A percentile compares a stretch with the other conserved stretches of the same genome.
phyloP scores from a whole-genome alignment of 2,888 invertebrate species.

The Xestia rhomboidea region DNA sequence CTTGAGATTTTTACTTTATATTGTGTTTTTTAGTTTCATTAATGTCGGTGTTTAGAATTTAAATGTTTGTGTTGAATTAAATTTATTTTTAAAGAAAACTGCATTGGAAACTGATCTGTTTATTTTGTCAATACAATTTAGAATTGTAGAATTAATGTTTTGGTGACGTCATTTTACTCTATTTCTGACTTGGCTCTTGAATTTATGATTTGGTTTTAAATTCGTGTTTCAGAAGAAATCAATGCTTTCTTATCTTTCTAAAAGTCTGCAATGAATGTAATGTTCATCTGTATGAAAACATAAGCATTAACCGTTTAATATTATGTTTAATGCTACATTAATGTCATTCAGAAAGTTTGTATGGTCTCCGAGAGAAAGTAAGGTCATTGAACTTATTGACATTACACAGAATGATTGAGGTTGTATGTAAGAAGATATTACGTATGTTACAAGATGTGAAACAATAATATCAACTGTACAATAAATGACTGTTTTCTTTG shows the following conservation, averaged over 20 bases:
- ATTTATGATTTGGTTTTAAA: not conserved
- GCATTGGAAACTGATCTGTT: not conserved
- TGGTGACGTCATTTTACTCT: not conserved
- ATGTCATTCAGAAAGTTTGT: slow-evolving; percentile 64
- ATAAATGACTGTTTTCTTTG: slow-evolving; percentile 11
- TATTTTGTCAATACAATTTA: not conserved
- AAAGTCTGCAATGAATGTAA: slow-evolving; percentile 21
- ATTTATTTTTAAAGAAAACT: not conserved
- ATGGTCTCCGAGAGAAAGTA: slow-evolving; percentile 62
- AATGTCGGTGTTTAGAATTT: not conserved
- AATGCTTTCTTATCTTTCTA: slow-evolving; percentile 10
- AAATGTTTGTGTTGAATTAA: not conserved
- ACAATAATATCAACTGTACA: slow-evolving; percentile 14
- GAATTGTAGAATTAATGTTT: not conserved
- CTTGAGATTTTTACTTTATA: not conserved
- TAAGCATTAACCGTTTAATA: slow-evolving; percentile 44
- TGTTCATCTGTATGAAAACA: slow-evolving; percentile 41
- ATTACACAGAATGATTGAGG: slow-evolving; percentile 58
- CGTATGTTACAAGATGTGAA: slow-evolving; percentile 26
- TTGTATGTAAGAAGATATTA: slow-evolving; percentile 46
- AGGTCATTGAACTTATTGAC: slow-evolving; percentile 63
- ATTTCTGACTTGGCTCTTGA: not conserved
- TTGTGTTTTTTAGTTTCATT: slow-evolving; percentile 1
- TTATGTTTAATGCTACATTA: slow-evolving; percentile 55
- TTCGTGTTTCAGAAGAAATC: slow-evolving; percentile 8